phyloP scores from a whole-genome alignment of 2,888 invertebrate genomes.

The Aporophyla nigra region DNA sequence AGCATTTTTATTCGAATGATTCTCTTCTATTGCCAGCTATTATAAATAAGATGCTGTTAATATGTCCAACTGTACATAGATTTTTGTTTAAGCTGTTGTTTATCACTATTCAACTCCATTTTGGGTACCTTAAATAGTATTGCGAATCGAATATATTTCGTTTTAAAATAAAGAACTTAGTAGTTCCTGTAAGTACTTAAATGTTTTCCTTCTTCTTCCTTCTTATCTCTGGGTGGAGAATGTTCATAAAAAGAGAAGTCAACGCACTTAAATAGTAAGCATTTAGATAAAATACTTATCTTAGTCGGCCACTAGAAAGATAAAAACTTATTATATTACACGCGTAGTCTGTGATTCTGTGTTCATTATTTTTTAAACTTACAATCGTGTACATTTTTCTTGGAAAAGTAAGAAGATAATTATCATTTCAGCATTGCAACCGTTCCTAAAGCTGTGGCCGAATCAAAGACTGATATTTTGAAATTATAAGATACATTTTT shows the following conservation, averaged over 20 bases:
- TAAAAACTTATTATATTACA: not conserved
- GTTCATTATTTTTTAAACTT: not conserved
- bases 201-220: not conserved
- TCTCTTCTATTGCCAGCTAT: not conserved
- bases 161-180: not conserved
- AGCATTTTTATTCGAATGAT: conserved; percentile 17
- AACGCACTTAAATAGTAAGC: not conserved
- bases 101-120: not conserved
- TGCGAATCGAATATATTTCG: not conserved
- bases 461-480: not conserved
- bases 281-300: not conserved
- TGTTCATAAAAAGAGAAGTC: not conserved
- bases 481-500: too few species aligned
- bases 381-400: not conserved
- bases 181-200: not conserved
- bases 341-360: not conserved
- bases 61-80: not conserved
- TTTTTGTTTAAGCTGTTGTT: not conserved
- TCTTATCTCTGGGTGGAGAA: not conserved
- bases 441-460: not conserved
- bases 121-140: not conserved
- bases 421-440: not conserved
- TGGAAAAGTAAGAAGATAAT: not conserved
- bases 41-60: not conserved
- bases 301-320: not conserved